These are phyloP conservation scores for Eulimnadia texana DNA, from an alignment of 1,140 invertebrate species.

Conservation along the genomic window DNA sequence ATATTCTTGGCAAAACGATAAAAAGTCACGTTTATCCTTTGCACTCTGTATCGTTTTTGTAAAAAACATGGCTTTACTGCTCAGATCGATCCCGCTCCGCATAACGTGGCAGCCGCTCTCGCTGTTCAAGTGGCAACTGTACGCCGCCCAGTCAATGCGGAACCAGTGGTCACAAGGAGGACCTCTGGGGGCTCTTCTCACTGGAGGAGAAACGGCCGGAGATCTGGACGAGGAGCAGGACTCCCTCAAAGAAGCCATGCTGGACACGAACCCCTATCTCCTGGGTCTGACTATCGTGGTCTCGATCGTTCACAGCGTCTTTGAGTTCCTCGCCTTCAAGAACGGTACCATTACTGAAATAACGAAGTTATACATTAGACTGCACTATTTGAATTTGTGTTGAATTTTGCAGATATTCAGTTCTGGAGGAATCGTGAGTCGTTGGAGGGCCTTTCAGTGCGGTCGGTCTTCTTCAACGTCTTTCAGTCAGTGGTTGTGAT, in stretches of 20 bases:
- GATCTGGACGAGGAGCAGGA: conserved; percentile 90
- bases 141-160: conserved; percentile 76
- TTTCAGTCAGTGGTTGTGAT: conserved; percentile 91
- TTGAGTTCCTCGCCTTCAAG: conserved; percentile 98
- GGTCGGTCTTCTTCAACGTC: conserved; percentile 98
- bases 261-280: conserved; percentile 94
- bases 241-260: conserved; percentile 85
- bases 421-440: conserved; percentile 98
- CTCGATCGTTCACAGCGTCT: conserved; percentile 90
- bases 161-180: conserved; percentile 47
- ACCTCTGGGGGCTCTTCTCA: conserved; percentile 37
- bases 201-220: conserved; percentile 36
- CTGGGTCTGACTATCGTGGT: conserved; percentile 81
- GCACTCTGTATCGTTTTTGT: too few relatives aligned
- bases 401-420: conserved; percentile 69
- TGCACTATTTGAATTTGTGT: conserved; percentile 18
- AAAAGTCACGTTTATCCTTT: too few relatives aligned
- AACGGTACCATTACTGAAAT: conserved; percentile 50
- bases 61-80: conserved; percentile 12
- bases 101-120: conserved; percentile 88
- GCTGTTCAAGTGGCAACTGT: conserved; percentile 95
- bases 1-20: too few relatives aligned
- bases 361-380: not conserved
- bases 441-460: conserved; percentile 89
- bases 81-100: conserved; percentile 40